Evolutionary conservation across 2,888 invertebrate genomes (phyloP), one percentile per base, ranked within the genome.

Genomic region (Plusia festucae): DNA sequence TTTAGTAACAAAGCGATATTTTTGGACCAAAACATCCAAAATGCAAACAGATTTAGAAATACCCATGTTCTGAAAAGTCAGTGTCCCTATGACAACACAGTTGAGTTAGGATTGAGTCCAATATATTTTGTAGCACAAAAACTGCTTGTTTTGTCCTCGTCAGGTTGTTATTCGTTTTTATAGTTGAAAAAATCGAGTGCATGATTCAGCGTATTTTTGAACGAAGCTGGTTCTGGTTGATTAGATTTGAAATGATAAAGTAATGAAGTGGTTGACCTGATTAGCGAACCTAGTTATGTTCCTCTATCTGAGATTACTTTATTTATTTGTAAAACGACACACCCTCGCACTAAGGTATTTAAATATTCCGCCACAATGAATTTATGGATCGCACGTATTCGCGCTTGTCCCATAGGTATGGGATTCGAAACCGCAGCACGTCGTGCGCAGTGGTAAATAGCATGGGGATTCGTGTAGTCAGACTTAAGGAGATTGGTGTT

Each of bases 221-320:
- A 66, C 40, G 24, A 51, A 66, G 56, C 68, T 67, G 65, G 63
- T 61, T 67, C 56, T 7, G 52, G 54, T 77, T 62, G 65, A 65
- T 68, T 55, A 73, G 78, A 79, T 78, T 49, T 9, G 27, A 0
- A 27, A 32, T 53, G 73, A 80, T 80, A 80, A 70, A 7, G 22
- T 6, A 3, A 15, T 15, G 7, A 7, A 15, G 20, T 52, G 20
- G 22, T 24, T 20, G 20, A 49, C 46, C 46, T 18, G 46, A 49
- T 49, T 18, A 11, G 9, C 11, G 18, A 9, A 20, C 11, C 34
- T 15, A n/a, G n/a, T 40, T n/a, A 34, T 34, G 15, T 13, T 8
- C 2, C 0, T 13, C 13, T 15, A 34, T 15, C 15, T 15, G 13
- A 9, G 30, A 30, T 30, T 9, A 30, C 9, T 30, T 2, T 6